phyloP scores from a whole-genome alignment of 2,888 invertebrate genomes.

The Andrena trimmerana region DNA sequence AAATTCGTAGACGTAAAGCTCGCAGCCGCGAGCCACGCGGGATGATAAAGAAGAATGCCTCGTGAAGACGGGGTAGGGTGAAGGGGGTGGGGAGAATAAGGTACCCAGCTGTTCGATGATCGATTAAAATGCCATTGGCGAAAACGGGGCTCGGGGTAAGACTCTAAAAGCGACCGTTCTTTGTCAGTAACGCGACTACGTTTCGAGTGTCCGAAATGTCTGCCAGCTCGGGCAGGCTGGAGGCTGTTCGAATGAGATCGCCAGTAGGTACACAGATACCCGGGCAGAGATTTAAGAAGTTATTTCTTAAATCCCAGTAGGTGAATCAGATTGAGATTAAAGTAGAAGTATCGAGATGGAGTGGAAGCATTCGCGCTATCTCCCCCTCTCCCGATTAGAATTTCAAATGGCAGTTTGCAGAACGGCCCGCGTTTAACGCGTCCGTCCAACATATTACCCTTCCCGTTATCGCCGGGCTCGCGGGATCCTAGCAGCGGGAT shows the following conservation, averaged over 20 bases:
- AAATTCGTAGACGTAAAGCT: slow-evolving; percentile 69
- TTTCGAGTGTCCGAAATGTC: not conserved
- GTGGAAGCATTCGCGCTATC: not conserved
- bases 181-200: slow-evolving; percentile 12
- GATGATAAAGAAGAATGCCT: slow-evolving; percentile 43
- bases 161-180: slow-evolving; percentile 10
- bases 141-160: slow-evolving; percentile 39
- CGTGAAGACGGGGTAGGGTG: not conserved
- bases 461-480: slow-evolving; percentile 65
- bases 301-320: too few relatives aligned
- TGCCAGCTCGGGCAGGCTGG: too few relatives aligned
- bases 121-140: slow-evolving; percentile 67
- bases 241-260: too few relatives aligned
- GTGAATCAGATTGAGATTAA: too few relatives aligned
- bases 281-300: too few relatives aligned
- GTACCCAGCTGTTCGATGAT: slow-evolving; percentile 42
- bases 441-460: slow-evolving; percentile 54
- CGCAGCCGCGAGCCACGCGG: slow-evolving; percentile 48
- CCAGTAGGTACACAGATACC: too few relatives aligned
- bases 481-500: slow-evolving; percentile 52
- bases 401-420: slow-evolving; percentile 46
- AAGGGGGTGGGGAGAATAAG: not conserved
- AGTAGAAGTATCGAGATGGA: too few relatives aligned
- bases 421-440: slow-evolving; percentile 46
- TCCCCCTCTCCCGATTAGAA: slow-evolving; percentile 34